Percentiles rank a stretch among this genome's conserved stretches.
Evolutionary conservation across 2,113 vertebrate genomes (phyloP).

Genomic region (Corythaixoides concolor): DNA sequence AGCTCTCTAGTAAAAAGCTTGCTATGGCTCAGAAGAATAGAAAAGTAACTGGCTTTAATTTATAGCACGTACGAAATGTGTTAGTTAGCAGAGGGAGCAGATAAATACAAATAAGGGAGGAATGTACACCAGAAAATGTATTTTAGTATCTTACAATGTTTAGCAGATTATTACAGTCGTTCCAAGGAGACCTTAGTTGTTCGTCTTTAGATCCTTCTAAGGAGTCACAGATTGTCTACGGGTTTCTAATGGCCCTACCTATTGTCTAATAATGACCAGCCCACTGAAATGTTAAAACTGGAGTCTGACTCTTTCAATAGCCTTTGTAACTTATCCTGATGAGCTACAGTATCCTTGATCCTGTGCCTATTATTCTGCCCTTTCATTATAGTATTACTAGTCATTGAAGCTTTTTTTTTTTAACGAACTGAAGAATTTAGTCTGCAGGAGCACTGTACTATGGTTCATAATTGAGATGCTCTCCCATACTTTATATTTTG

Average conservation of each 20-base stretch:
- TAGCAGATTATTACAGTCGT: not conserved
- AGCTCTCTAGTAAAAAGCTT: not conserved
- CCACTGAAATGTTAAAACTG: not conserved
- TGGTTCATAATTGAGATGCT: constrained; percentile 47
- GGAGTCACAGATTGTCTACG: not conserved
- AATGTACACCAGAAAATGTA: not conserved
- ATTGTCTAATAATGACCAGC: not conserved
- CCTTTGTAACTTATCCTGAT: not conserved
- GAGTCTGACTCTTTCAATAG: not conserved
- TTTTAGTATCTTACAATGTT: not conserved
- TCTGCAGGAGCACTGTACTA: not conserved
- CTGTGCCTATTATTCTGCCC: not conserved
- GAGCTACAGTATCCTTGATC: constrained; percentile 17
- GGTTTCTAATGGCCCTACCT: not conserved
- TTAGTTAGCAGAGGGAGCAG: not conserved
- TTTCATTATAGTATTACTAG: constrained; percentile 43
- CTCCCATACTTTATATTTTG: constrained; percentile 67
- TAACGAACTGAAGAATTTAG: constrained; percentile 47
- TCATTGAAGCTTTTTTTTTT: not conserved
- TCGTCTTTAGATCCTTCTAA: not conserved
- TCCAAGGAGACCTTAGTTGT: not conserved
- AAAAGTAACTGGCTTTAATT: not conserved
- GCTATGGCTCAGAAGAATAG: not conserved
- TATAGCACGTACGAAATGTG: not conserved
- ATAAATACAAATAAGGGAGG: not conserved